A percentile compares a stretch with the other conserved stretches of the same genome.
Conservation (phyloP, 2,797 vertebrate species). For the Lates japonicus region DNA sequence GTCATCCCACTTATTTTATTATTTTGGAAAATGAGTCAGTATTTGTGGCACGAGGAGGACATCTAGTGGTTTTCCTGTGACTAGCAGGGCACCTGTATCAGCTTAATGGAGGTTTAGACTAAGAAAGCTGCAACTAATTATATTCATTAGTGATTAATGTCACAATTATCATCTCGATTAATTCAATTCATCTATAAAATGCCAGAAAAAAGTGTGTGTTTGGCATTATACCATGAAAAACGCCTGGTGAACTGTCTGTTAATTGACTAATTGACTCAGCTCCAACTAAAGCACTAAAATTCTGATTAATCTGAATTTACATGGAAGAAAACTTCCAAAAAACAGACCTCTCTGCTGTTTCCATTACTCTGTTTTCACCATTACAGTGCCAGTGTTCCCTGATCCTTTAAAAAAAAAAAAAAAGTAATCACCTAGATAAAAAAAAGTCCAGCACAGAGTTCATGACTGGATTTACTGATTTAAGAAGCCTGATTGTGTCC, state of each 20-base stretch:
- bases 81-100: background rate
- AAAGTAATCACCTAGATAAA: background rate
- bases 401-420: background rate
- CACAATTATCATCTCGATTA: background rate
- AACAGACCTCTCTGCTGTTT: background rate
- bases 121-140: background rate
- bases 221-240: background rate
- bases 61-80: constrained; percentile 56
- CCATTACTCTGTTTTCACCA: background rate
- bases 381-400: no score
- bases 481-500: background rate
- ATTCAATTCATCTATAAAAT: no score
- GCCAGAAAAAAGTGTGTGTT: no score
- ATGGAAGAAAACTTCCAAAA: background rate
- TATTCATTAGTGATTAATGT: background rate
- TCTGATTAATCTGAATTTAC: no score
- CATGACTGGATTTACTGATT: background rate
- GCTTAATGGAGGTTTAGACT: background rate
- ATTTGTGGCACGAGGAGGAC: constrained; percentile 53
- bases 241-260: background rate
- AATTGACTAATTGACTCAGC: background rate
- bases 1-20: background rate
- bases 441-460: background rate
- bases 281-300: background rate
- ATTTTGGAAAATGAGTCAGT: background rate